Evolutionary conservation across 2,888 invertebrate species (phyloP).

Genomic region (Crematogaster levior): DNA sequence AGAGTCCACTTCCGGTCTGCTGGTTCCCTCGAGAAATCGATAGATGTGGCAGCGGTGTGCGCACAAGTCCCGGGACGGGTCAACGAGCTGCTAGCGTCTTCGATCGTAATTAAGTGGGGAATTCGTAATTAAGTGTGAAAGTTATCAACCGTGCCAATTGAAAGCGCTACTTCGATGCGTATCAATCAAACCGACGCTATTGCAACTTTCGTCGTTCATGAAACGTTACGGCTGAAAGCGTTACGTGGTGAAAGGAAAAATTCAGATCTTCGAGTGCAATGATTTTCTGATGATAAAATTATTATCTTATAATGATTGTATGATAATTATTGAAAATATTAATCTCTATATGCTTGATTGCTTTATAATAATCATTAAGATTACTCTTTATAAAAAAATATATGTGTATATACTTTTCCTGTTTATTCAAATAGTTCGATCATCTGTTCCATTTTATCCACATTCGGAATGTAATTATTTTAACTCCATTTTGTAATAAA

Average conservation of each 20-base stretch:
- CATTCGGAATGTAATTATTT: background rate
- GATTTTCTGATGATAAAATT: background rate
- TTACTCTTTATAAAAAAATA: background rate
- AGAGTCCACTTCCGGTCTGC: conserved; percentile 58
- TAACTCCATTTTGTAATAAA: background rate
- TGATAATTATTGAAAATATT: background rate
- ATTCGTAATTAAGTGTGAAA: conserved; percentile 51
- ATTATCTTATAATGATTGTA: background rate
- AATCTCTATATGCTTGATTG: background rate
- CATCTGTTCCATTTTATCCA: background rate
- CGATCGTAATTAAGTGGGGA: conserved; percentile 57
- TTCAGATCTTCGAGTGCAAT: background rate
- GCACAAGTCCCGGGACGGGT: conserved; percentile 55
- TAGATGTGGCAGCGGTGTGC: conserved; percentile 49
- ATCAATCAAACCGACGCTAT: conserved; percentile 32
- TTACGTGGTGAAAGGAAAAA: conserved; percentile 17
- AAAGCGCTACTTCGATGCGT: conserved; percentile 20
- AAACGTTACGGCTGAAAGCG: background rate
- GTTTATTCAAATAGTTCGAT: background rate
- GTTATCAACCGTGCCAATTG: conserved; percentile 44
- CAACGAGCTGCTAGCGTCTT: conserved; percentile 52
- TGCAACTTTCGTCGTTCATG: conserved; percentile 9
- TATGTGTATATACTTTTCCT: no score
- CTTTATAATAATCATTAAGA: background rate
- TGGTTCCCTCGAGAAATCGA: conserved; percentile 53